Conservation (phyloP, 2,113 vertebrate genomes). For the Microtus oregoni region DNA sequence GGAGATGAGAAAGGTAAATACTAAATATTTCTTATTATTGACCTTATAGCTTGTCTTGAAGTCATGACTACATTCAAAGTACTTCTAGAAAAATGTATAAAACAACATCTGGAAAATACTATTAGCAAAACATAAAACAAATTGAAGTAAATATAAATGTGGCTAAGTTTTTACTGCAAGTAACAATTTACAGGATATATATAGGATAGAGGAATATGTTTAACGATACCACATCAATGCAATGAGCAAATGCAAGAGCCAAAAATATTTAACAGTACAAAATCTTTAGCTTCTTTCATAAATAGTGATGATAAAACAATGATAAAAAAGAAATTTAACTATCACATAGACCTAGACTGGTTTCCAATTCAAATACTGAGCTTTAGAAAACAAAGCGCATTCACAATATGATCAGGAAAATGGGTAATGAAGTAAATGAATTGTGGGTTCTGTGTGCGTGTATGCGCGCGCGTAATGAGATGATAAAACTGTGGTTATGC, state of each 20-base stretch:
- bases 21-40: not conserved
- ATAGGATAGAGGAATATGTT: conserved; percentile 16
- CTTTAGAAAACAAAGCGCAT: not conserved
- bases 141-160: not conserved
- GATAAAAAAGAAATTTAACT: not conserved
- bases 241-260: conserved; percentile 15
- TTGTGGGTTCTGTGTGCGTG: not conserved
- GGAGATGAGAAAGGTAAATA: conserved; percentile 4
- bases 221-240: not conserved
- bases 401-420: not conserved
- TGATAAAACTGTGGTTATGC: not conserved
- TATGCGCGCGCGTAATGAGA: not conserved
- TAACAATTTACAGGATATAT: conserved; percentile 31
- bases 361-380: conserved; percentile 43
- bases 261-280: not conserved
- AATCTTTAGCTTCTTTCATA: conserved; percentile 11
- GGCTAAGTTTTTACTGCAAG: conserved; percentile 27
- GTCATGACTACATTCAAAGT: not conserved
- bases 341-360: not conserved
- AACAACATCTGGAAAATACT: conserved; percentile 25
- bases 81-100: not conserved
- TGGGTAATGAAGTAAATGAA: conserved; percentile 7
- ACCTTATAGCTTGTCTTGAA: conserved; percentile 10
- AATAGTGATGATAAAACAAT: not conserved
- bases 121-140: conserved; percentile 30